Conservation (phyloP, 2,888 invertebrate genomes). For the Tenthredo mesomela region DNA sequence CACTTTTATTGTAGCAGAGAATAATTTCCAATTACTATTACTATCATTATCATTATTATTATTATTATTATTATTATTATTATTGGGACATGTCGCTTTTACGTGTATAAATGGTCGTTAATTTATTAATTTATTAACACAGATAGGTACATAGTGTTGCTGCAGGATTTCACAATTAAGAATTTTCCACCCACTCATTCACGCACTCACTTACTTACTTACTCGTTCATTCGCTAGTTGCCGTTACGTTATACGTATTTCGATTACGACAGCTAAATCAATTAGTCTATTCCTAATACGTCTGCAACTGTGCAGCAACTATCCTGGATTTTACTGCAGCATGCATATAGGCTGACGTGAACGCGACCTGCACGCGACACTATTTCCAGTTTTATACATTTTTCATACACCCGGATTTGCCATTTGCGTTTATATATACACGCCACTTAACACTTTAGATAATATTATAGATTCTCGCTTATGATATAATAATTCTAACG, state of each 20-base stretch:
- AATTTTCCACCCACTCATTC: slow-evolving; percentile 31
- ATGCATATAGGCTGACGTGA: not conserved
- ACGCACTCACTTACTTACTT: no score
- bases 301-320: not conserved
- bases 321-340: not conserved
- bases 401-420: slow-evolving; percentile 6
- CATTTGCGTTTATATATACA: not conserved
- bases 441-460: no score
- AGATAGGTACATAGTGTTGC: not conserved
- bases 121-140: not conserved
- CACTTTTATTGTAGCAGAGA: not conserved
- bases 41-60: no score
- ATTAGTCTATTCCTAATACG: slow-evolving; percentile 50
- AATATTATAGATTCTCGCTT: not conserved
- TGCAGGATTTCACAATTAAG: slow-evolving; percentile 14
- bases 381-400: slow-evolving; percentile 41
- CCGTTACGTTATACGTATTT: not conserved
- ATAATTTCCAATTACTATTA: not conserved
- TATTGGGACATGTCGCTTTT: not conserved
- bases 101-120: not conserved
- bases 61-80: not conserved
- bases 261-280: slow-evolving; percentile 38
- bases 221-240: not conserved
- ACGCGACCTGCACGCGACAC: slow-evolving; percentile 30
- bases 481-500: not conserved